These are phyloP conservation scores for Ceryle rudis DNA, from an alignment of 2,797 vertebrate species.

Conservation along the genomic window DNA sequence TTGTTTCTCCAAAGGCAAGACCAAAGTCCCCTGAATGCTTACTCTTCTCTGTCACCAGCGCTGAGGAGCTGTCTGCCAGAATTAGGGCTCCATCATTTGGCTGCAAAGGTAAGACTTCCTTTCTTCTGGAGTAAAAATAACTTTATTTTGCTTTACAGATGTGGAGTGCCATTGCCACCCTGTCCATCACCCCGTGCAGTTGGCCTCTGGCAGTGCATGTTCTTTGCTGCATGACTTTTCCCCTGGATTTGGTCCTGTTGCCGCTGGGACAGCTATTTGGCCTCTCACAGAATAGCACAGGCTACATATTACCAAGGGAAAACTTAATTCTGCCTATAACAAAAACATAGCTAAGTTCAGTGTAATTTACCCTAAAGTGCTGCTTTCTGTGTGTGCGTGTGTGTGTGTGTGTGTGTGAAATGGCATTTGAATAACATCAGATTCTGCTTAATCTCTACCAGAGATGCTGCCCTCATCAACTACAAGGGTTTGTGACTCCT, in stretches of 20 bases:
- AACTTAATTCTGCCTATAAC: background rate
- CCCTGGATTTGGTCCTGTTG: background rate
- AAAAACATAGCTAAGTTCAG: background rate
- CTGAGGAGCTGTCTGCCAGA: background rate
- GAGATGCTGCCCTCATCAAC: fast-evolving
- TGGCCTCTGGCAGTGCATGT: fast-evolving
- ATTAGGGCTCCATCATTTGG: background rate
- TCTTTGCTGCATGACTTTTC: constrained; percentile 1
- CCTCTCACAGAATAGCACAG: background rate
- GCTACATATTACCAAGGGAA: constrained; percentile 23
- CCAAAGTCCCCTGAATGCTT: background rate
- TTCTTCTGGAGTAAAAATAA: background rate
- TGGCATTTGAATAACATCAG: background rate
- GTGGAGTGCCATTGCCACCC: background rate
- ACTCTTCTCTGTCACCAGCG: background rate
- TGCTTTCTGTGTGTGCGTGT: background rate
- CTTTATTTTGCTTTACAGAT: background rate
- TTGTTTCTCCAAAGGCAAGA: background rate
- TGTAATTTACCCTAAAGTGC: background rate
- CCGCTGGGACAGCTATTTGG: background rate
- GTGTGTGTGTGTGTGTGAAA: background rate
- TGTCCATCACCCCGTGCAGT: background rate
- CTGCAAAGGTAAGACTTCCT: background rate
- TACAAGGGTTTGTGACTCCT: background rate
- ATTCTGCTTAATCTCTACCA: background rate